Conservation (phyloP, 2,888 invertebrate genomes). For the Folsomia candida region DNA sequence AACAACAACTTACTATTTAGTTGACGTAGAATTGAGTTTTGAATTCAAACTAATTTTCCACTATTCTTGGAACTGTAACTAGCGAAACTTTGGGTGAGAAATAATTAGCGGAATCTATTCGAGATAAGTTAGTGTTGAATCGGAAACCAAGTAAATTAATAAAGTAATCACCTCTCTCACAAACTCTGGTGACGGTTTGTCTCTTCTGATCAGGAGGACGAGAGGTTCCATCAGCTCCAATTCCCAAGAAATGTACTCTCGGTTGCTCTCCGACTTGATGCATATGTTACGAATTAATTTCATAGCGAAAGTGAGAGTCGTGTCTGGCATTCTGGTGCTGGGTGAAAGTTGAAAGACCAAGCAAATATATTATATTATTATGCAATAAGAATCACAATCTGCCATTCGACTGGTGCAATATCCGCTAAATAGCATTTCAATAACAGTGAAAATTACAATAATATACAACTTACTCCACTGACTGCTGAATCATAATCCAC, state of each 20-base stretch:
- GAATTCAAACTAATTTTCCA: no score
- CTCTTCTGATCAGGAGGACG: conserved; percentile 25
- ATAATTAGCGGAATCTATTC: no score
- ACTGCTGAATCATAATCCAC: conserved; percentile 41
- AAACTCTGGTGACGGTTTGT: conserved; percentile 31
- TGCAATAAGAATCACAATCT: no score
- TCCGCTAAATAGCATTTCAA: no score
- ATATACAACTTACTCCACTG: conserved; percentile 35
- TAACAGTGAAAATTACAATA: neutral
- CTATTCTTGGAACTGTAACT: no score
- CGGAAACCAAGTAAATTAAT: neutral
- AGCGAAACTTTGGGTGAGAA: no score
- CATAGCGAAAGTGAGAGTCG: conserved; percentile 29
- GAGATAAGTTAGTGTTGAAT: no score
- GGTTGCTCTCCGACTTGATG: conserved; percentile 42
- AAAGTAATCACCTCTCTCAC: conserved; percentile 35
- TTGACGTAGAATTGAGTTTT: no score
- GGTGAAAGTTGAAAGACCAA: neutral
- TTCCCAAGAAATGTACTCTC: conserved; percentile 35
- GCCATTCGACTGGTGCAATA: no score
- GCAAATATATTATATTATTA: neutral
- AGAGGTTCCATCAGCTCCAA: conserved; percentile 27
- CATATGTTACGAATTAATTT: conserved; percentile 44
- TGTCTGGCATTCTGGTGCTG: conserved; percentile 19
- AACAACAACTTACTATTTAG: no score